Evolutionary conservation across 2,113 vertebrate species (phyloP).

Genomic region (Sceloporus tristichus): DNA sequence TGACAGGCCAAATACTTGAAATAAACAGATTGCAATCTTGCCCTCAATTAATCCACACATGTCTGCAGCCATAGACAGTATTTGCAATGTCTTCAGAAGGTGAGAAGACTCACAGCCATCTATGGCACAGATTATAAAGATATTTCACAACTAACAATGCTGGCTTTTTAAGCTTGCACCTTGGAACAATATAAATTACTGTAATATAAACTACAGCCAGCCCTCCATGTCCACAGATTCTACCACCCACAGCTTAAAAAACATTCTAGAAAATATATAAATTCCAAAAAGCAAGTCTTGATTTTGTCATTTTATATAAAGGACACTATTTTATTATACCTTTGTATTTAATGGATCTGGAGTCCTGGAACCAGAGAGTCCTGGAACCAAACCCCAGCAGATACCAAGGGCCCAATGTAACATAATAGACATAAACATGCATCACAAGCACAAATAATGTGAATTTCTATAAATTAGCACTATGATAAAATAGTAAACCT

Average conservation of each 20-base stretch:
- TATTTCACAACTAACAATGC: not conserved
- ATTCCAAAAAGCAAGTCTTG: too few species aligned
- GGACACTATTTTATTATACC: too few species aligned
- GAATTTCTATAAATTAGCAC: constrained; percentile 1
- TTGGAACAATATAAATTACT: constrained; percentile 57
- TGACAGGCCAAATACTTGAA: constrained; percentile 21
- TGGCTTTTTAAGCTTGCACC: constrained; percentile 56
- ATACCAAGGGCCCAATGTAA: too few species aligned
- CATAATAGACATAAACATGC: constrained; percentile 39
- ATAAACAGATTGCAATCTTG: constrained; percentile 50
- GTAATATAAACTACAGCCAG: constrained; percentile 44
- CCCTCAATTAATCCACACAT: not conserved
- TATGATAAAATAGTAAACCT: not conserved
- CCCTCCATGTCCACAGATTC: too few species aligned
- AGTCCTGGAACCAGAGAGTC: too few species aligned
- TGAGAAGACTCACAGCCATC: not conserved
- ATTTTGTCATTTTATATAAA: too few species aligned
- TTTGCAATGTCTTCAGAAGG: not conserved
- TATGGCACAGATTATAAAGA: not conserved
- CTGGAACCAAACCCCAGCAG: too few species aligned
- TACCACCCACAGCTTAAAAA: too few species aligned
- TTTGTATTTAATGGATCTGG: too few species aligned
- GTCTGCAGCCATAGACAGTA: not conserved
- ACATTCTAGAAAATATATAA: too few species aligned
- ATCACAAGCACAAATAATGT: constrained; percentile 47